Conservation (phyloP, 2,888 invertebrate species). For the Drosophila birchii region DNA sequence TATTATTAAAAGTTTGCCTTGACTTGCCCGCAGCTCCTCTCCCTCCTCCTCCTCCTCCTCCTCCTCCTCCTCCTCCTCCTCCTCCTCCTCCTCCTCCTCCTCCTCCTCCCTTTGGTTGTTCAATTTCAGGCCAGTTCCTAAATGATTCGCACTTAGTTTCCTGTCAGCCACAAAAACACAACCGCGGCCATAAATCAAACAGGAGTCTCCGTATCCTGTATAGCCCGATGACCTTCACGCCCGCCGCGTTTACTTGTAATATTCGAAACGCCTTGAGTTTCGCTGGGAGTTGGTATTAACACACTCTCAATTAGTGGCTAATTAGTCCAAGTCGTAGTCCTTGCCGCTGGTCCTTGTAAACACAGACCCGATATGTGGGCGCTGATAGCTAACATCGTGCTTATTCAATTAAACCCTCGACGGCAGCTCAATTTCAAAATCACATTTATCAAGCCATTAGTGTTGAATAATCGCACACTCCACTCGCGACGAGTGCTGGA, state of each 20-base stretch:
- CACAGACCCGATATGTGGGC: slow-evolving; percentile 25
- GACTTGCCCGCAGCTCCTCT: slow-evolving; percentile 29
- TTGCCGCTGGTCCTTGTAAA: slow-evolving; percentile 12
- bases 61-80: not conserved
- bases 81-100: not conserved
- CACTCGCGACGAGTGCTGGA: slow-evolving; percentile 6
- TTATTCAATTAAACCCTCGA: slow-evolving; percentile 80
- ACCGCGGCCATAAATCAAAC: slow-evolving; percentile 71
- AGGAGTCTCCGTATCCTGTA: slow-evolving; percentile 28
- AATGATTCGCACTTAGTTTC: slow-evolving; percentile 76
- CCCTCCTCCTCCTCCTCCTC: not conserved
- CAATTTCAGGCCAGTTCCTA: slow-evolving; percentile 49
- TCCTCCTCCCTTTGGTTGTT: slow-evolving; percentile 6
- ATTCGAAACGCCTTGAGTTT: slow-evolving; percentile 12
- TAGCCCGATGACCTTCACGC: slow-evolving; percentile 18
- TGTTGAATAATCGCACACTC: slow-evolving; percentile 76
- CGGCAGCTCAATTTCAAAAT: slow-evolving; percentile 76
- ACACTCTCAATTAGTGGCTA: slow-evolving; percentile 65
- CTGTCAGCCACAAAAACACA: slow-evolving; percentile 70
- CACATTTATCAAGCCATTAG: slow-evolving; percentile 84
- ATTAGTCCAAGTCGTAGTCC: slow-evolving; percentile 50
- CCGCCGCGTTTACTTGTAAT: slow-evolving; percentile 4
- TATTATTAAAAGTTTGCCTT: slow-evolving; percentile 81
- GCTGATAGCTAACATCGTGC: slow-evolving; percentile 60
- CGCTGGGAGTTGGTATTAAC: slow-evolving; percentile 50